phyloP scores from a whole-genome alignment of 2,797 vertebrate species.

The Falco novaeseelandiae region DNA sequence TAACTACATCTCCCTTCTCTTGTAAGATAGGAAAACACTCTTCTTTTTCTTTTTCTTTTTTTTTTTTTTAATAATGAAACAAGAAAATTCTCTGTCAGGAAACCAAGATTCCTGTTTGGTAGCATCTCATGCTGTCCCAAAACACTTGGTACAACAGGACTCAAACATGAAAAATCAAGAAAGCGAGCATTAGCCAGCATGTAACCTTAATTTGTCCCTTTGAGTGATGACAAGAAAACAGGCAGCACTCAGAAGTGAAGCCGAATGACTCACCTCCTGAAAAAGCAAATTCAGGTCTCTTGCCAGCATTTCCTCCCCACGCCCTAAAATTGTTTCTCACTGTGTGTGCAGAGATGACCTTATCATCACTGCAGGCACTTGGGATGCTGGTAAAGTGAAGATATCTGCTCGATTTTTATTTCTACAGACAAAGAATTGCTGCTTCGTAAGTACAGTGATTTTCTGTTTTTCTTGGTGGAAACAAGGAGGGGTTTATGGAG shows the following conservation, averaged over 20 bases:
- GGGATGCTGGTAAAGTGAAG: background rate
- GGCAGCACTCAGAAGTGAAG: background rate
- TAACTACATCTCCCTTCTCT: background rate
- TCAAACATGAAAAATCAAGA: background rate
- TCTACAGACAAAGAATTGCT: background rate
- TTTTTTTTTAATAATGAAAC: no score
- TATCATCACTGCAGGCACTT: background rate
- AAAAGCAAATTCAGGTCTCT: background rate
- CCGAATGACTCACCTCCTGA: constrained; percentile 2
- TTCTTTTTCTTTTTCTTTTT: no score
- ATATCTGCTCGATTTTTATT: background rate
- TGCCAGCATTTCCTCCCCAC: background rate
- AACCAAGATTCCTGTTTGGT: background rate
- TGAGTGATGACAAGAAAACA: background rate
- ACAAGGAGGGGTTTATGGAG: background rate
- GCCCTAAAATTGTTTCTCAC: background rate
- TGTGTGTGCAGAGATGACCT: background rate
- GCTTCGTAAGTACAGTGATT: background rate
- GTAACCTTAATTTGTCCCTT: background rate
- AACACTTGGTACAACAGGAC: background rate
- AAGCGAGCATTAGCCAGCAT: background rate
- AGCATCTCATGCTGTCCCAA: background rate
- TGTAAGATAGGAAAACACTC: background rate
- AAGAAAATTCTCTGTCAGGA: background rate
- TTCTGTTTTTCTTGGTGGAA: background rate